Evolutionary conservation across 2,888 invertebrate genomes (phyloP), one percentile per base, ranked within the genome.

Genomic region (Stramonita haemastoma): DNA sequence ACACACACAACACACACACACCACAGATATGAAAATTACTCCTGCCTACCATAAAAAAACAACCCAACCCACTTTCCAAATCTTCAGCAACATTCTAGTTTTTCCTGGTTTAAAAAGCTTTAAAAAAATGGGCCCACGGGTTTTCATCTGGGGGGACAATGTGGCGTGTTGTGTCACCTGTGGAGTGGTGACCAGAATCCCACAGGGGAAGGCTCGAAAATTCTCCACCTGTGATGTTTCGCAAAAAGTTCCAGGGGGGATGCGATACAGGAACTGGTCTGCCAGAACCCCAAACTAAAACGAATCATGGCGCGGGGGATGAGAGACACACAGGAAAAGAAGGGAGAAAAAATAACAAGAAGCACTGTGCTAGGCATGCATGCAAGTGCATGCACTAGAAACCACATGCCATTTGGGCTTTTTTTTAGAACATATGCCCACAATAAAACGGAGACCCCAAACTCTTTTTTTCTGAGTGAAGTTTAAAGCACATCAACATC

Each of bases 271-370:
- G 95, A 98, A 98, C 96, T 96, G 36, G 97, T 97, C 15, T 98
- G 98, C 99, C 99, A 99, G 98, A 46, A 99, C 99, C 96, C 99
- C 98, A 92, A 99, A 99, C 96, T 99, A n/a, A n/a, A 99, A 90
- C 98, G 97, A 94, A 99, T 99, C 98, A 99, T 98, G 87, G 98
- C 98, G 97, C 91, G 0, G 91, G 88, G 1, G 26, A 0, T 2
- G 15, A 34, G 32, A n/a, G 29, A 5, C 46, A 46, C 46, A 46
- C 46, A 22, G 73, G 4, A 8, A n/a, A 0, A 17, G 56, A 60
- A n/a, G n/a, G 26, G 70, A 88, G 83, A 85, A 85, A 19, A 57
- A 36, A 84, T n/a, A 56, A 70, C 56, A 8, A 46, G n/a, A 2
- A 46, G 46, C 19, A 34, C 79, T 19, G 26, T 15, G 8, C 46